These are phyloP conservation scores for Sturnira hondurensis DNA, from an alignment of 2,113 vertebrate genomes.

Conservation along the genomic window DNA sequence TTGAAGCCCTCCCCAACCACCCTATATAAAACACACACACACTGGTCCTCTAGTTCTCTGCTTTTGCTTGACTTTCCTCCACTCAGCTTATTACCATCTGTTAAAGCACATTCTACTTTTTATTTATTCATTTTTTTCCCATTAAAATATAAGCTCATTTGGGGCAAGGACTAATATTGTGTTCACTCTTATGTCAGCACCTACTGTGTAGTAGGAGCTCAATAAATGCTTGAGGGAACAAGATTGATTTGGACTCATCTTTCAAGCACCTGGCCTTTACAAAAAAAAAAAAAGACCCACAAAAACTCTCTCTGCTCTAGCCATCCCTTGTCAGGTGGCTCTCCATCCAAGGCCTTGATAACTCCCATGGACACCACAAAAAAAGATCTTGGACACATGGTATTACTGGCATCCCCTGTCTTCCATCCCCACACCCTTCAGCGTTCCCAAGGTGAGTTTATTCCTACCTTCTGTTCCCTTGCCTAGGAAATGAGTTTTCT, in stretches of 20 bases:
- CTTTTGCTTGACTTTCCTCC: not conserved
- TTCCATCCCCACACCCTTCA: not conserved
- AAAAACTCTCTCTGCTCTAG: not conserved
- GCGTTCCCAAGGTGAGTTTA: not conserved
- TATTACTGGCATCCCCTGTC: not conserved
- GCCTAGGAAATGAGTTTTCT: constrained; percentile 5
- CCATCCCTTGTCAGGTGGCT: not conserved
- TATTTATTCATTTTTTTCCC: not conserved
- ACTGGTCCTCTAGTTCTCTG: not conserved
- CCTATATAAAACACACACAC: not conserved
- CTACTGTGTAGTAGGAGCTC: not conserved
- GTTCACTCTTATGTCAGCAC: not conserved
- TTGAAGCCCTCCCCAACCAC: not conserved
- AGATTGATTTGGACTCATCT: not conserved
- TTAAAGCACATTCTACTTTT: not conserved
- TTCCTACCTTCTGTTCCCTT: not conserved
- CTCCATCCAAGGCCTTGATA: not conserved
- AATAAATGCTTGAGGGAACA: not conserved
- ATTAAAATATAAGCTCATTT: not conserved
- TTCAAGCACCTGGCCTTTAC: not conserved
- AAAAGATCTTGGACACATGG: not conserved
- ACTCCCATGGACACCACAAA: not conserved
- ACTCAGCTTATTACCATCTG: not conserved
- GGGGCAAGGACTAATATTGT: not conserved
- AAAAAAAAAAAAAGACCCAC: not conserved